Evolutionary conservation across 2,113 vertebrate species (phyloP).

Genomic region (Riparia riparia): DNA sequence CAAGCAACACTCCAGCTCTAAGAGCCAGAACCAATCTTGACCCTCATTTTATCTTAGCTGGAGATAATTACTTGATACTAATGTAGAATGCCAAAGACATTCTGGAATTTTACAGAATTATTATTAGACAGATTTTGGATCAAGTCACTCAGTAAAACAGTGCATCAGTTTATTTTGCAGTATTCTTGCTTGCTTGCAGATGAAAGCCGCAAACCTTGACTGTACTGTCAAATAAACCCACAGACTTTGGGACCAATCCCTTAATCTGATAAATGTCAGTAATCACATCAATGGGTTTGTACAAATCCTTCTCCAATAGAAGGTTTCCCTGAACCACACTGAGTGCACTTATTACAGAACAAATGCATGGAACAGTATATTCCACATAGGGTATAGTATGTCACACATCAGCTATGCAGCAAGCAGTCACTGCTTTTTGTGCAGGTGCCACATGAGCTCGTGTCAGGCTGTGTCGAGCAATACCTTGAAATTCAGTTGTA

Average conservation of each 20-base stretch:
- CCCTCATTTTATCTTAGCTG: conserved; percentile 69
- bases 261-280: neutral
- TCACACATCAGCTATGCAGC: neutral
- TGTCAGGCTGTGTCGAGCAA: neutral
- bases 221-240: conserved; percentile 25
- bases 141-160: neutral
- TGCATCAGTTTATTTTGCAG: neutral
- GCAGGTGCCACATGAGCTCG: neutral
- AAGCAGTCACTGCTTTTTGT: neutral
- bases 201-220: neutral
- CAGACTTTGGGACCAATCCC: neutral
- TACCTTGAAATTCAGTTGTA: conserved; percentile 31
- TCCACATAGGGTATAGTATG: accelerated
- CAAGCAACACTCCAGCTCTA: conserved; percentile 50
- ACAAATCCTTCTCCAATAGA: neutral
- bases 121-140: conserved; percentile 24
- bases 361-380: neutral
- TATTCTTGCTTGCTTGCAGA: neutral
- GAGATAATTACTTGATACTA: conserved; percentile 73
- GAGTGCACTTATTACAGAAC: neutral
- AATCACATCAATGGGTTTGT: conserved; percentile 7
- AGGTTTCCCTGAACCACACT: neutral
- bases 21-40: conserved; percentile 58
- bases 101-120: conserved; percentile 58
- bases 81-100: conserved; percentile 56